A percentile compares a stretch with the other conserved stretches of the same genome.
These are phyloP conservation scores for Ciconia boyciana DNA, from an alignment of 2,113 vertebrate species.

Conservation along the genomic window DNA sequence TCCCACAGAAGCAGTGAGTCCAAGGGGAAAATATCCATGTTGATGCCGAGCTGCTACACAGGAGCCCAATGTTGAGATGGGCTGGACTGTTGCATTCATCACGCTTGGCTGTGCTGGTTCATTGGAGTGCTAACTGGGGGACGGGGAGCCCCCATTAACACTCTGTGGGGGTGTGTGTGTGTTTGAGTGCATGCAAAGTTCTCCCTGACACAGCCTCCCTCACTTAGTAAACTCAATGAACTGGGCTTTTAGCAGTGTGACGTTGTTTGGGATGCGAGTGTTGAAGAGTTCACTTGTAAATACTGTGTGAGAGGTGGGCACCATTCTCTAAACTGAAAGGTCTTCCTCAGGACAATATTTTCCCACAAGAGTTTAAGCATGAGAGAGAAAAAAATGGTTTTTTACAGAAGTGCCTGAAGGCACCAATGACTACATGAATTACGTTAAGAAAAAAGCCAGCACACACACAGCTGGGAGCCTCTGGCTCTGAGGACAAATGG, in stretches of 20 bases:
- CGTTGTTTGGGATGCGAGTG: fast-evolving
- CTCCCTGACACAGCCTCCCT: background rate
- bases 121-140: background rate
- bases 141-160: background rate
- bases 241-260: background rate
- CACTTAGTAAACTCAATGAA: background rate
- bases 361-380: background rate
- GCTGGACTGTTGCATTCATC: background rate
- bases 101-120: background rate
- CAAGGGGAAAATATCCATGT: background rate
- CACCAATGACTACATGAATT: background rate
- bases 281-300: background rate
- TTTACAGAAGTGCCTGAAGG: background rate
- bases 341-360: background rate
- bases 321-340: background rate
- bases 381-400: background rate
- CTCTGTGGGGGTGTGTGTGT: too few species aligned
- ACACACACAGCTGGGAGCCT: background rate
- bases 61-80: fast-evolving
- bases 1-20: background rate
- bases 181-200: background rate
- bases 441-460: background rate
- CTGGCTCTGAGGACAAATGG: background rate
- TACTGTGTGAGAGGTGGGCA: background rate
- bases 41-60: background rate